Conservation (phyloP, 2,113 vertebrate genomes). For the Phoenicopterus ruber region DNA sequence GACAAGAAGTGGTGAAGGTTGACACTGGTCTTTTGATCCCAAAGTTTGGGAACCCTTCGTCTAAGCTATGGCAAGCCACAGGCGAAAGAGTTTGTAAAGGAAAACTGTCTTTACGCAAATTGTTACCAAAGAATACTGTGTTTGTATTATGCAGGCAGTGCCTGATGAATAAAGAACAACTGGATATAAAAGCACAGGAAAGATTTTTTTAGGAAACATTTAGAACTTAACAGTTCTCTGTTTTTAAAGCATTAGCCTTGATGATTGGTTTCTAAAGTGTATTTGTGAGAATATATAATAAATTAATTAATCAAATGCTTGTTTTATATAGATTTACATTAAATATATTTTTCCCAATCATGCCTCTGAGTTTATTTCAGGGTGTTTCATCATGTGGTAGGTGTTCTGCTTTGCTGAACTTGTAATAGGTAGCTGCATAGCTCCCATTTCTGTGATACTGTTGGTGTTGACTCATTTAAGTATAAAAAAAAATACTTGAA, state of each 20-base stretch:
- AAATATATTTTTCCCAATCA: background rate
- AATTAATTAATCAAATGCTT: background rate
- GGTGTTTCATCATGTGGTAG: background rate
- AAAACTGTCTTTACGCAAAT: background rate
- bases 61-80: background rate
- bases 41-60: background rate
- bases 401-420: background rate
- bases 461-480: background rate
- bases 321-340: background rate
- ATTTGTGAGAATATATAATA: background rate
- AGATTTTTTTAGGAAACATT: background rate
- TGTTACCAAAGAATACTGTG: background rate
- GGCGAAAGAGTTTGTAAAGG: background rate
- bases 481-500: background rate
- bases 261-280: background rate
- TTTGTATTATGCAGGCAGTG: background rate
- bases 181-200: background rate
- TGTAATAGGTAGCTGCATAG: background rate
- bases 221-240: background rate
- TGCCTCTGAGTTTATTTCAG: background rate
- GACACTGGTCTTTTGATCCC: background rate
- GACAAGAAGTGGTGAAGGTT: background rate
- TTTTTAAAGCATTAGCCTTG: background rate
- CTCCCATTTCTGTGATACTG: background rate
- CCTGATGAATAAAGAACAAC: background rate